Base-by-base conservation (phyloP, 1,140 invertebrate genomes). In the Drosophila bocki region DNA sequence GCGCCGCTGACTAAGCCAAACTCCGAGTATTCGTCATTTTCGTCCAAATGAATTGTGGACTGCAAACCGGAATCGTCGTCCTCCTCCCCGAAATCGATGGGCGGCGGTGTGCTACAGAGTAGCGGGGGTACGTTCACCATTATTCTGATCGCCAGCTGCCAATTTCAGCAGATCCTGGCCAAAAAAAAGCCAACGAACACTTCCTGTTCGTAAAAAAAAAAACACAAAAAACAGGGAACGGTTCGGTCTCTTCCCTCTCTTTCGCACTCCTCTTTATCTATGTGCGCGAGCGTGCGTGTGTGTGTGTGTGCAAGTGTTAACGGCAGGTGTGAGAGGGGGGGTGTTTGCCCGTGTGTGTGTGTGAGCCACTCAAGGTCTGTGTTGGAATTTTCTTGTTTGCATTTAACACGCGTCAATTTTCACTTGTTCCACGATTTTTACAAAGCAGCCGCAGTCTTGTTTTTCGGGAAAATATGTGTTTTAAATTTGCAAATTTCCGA, bases 91-190 rank as follows among this genome's bases (percentile, higher is more conserved):
- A 93, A 93, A 81, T 94, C 94, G 42, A 95, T 94, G 32, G 95
- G 95, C 54, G 95, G 95, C 70, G 95, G 95, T 29, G 95, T 95
- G 64, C 94, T 95, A 78, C 95, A 95, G 48, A 95, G 93, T 64
- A 95, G 91, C 41, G 95, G 95, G 80, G 95, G 95, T 80, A 95
- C 93, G 72, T 93, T 78, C 35, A 92, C 91, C 74, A 91, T 88
- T 56, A 26, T 56, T 56, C 17, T 56, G 53, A 57, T 80, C 91
- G 67, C 74, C 35, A 65, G 62, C 62, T 65, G 42, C 41, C 32
- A 29, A 42, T 7, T 35, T 51, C 12, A 48, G 64, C 60, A 41
- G 62, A 67, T 69, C 65, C 62, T 62, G 32, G 50, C 47, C 29
- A 32, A 80, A 64, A 51, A 59, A 44, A 26, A 78, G 11, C 9